phyloP scores from a whole-genome alignment of 2,797 vertebrate genomes.

The Neoniphon sammara region DNA sequence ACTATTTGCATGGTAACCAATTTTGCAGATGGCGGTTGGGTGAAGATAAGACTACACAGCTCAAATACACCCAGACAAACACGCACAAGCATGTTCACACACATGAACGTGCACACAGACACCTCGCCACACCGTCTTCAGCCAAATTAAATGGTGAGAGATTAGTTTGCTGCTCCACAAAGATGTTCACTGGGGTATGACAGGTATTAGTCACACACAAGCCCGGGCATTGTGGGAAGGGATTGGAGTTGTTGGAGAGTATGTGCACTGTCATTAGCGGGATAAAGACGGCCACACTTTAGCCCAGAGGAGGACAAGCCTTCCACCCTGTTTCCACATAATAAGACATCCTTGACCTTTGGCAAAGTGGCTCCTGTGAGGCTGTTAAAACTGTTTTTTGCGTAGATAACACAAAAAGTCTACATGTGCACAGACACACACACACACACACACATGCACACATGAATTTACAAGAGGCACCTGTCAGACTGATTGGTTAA shows the following conservation, averaged over 20 bases:
- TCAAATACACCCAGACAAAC: background rate
- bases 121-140: constrained; percentile 11
- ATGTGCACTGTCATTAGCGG: constrained; percentile 40
- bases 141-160: constrained; percentile 44
- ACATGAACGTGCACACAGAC: background rate
- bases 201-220: constrained; percentile 36
- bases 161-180: constrained; percentile 38
- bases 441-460: constrained; percentile 14
- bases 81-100: background rate
- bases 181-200: constrained; percentile 43
- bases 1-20: constrained; percentile 41
- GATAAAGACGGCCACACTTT: constrained; percentile 32
- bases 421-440: background rate
- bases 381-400: constrained; percentile 19
- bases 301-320: constrained; percentile 19
- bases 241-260: constrained; percentile 14
- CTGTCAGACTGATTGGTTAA: constrained; percentile 49
- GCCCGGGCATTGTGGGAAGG: constrained; percentile 23
- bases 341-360: constrained; percentile 62
- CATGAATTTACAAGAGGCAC: constrained; percentile 22
- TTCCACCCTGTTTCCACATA: constrained; percentile 44
- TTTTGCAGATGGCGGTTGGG: constrained; percentile 16
- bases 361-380: constrained; percentile 41
- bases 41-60: constrained; percentile 9
- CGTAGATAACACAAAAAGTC: constrained; percentile 31